These are phyloP conservation scores for Pterocles gutturalis DNA, from an alignment of 2,113 vertebrate genomes.

Conservation along the genomic window DNA sequence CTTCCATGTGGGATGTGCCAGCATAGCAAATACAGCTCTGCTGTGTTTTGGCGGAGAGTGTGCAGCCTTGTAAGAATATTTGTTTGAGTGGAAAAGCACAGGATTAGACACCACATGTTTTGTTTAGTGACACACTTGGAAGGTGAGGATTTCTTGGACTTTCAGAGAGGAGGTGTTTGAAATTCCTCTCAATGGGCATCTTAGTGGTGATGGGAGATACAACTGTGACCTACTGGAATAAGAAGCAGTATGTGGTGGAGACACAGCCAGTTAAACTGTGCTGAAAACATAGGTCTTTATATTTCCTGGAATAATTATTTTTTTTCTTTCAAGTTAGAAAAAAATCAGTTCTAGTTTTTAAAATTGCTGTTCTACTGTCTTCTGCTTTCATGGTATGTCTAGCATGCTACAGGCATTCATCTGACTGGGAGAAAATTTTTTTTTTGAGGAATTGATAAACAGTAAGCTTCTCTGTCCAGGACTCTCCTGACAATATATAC, in stretches of 20 bases:
- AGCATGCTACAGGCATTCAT: not conserved
- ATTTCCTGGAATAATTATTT: not conserved
- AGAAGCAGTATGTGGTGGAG: not conserved
- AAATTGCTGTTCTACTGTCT: not conserved
- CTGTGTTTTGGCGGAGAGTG: not conserved
- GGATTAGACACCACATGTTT: not conserved
- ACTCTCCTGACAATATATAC: not conserved
- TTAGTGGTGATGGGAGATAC: not conserved
- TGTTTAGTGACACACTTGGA: not conserved
- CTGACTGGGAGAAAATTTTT: not conserved
- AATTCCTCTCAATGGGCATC: not conserved
- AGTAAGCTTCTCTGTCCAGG: not conserved
- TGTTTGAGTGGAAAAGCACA: not conserved
- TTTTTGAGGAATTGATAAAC: not conserved
- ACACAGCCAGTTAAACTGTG: not conserved
- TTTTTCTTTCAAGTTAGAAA: not conserved
- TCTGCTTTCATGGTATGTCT: not conserved
- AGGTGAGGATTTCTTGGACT: not conserved
- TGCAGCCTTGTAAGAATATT: not conserved
- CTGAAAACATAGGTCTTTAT: not conserved
- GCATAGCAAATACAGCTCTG: not conserved
- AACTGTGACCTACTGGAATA: not conserved
- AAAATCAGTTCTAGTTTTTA: not conserved
- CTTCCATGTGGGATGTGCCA: not conserved
- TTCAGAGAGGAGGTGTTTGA: not conserved